Evolutionary conservation across 1,140 invertebrate genomes (phyloP).

Genomic region (Olivierus martensii): DNA sequence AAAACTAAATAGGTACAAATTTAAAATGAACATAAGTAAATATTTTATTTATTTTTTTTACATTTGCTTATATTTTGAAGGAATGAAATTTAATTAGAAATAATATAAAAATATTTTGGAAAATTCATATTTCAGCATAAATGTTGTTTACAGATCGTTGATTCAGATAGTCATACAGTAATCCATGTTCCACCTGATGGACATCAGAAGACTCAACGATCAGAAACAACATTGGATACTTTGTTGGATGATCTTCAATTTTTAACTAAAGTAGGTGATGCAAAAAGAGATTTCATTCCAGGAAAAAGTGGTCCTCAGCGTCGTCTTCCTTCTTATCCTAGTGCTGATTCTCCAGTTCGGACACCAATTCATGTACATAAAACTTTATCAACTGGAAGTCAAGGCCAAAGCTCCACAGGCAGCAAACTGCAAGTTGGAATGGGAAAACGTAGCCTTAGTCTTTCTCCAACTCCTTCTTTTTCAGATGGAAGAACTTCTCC

Average conservation of each 20-base stretch:
- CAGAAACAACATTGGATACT: slow-evolving; percentile 89
- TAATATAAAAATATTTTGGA: too few species aligned
- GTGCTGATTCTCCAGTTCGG: slow-evolving; percentile 14
- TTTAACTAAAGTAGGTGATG: slow-evolving; percentile 32
- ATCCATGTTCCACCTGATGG: slow-evolving; percentile 24
- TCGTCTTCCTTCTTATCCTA: slow-evolving; percentile 13
- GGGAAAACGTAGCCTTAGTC: background rate
- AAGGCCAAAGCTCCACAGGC: background rate
- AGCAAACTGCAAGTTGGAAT: background rate
- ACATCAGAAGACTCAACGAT: slow-evolving; percentile 32
- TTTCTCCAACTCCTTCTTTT: background rate
- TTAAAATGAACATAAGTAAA: too few species aligned
- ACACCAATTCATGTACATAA: slow-evolving; percentile 8
- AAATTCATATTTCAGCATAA: background rate
- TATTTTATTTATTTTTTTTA: too few species aligned
- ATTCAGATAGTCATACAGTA: slow-evolving; percentile 18
- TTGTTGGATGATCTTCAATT: slow-evolving; percentile 82
- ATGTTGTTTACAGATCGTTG: slow-evolving; percentile 17
- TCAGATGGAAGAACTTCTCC: background rate
- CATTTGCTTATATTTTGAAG: too few species aligned
- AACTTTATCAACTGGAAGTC: background rate
- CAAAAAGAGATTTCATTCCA: slow-evolving; percentile 9
- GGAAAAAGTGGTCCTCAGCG: slow-evolving; percentile 12
- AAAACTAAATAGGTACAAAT: too few species aligned
- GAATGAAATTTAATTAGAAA: too few species aligned